Percentiles rank a stretch among this genome's conserved stretches.
phyloP scores from a whole-genome alignment of 2,113 vertebrate genomes.

The Periophthalmodon schlosseri region DNA sequence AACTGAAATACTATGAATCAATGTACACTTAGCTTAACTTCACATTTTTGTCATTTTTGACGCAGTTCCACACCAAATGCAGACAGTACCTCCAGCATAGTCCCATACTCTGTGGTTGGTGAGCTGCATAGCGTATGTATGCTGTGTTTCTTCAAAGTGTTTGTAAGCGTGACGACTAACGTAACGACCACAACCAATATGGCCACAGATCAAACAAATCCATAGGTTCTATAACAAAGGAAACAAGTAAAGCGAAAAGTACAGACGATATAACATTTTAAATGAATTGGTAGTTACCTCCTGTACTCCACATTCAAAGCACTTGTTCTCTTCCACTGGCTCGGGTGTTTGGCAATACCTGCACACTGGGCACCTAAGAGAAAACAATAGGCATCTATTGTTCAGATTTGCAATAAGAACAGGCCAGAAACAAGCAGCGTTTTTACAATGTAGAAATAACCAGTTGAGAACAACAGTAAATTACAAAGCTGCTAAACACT shows the following conservation, averaged over 20 bases:
- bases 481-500: too few relatives aligned
- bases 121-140: conserved; percentile 98
- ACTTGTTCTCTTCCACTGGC: conserved; percentile 97
- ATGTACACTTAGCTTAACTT: neutral
- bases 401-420: conserved; percentile 19
- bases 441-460: conserved; percentile 38
- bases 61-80: neutral
- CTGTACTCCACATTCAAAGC: conserved; percentile 97
- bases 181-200: conserved; percentile 96
- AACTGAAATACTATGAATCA: neutral
- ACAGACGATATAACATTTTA: neutral
- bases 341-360: conserved; percentile 97
- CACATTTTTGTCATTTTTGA: neutral
- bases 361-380: conserved; percentile 92
- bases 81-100: conserved; percentile 89
- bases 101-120: conserved; percentile 99
- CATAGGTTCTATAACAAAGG: conserved; percentile 86
- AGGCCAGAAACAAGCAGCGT: conserved; percentile 35
- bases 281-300: conserved; percentile 80
- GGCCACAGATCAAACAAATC: conserved; percentile 97
- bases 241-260: neutral
- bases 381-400: conserved; percentile 37
- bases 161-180: conserved; percentile 96
- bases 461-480: conserved; percentile 9
- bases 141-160: conserved; percentile 98